Base-by-base conservation (phyloP, 2,888 invertebrate species). In the Drosophila meridionalis region DNA sequence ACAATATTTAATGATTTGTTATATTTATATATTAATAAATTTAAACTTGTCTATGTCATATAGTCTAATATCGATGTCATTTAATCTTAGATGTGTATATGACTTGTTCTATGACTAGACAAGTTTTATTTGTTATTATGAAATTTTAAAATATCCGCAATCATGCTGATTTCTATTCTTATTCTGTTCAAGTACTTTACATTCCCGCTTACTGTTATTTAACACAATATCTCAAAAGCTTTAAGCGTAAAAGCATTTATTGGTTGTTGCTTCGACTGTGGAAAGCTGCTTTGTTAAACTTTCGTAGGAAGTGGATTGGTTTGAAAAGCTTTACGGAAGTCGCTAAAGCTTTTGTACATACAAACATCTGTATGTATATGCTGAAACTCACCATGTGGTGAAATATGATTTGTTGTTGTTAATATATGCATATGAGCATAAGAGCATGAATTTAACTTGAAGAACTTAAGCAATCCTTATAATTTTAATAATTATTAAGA, bases 181-280 rank as follows among this genome's bases (percentile, higher is more conserved):
- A 20, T 28, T 28, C 28, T 14, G 12, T 28, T 3, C 2, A 30
- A 14, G 7, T 30, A 14, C 30, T 50, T 32, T 32, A 50, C 32
- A 50, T 32, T n/a, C 4, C 4, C 30, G 7, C 4, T 48, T 32
- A 9, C 32, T 50, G 50, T 50, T 50, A n/a, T 32, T 9, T 4
- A n/a, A 3, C 32, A 32, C n/a, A 50, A 32, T n/a, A 30, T 5
- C 2, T 4, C 0, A n/a, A 38, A 36, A 75, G 73, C 64, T 64
- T 52, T 30, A 2, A 6, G 0, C 7, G 42, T 6, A 3, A 2
- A 58, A 56, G 55, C 59, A 63, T 40, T 28, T 53, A 28, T 9
- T 30, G 80, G 69, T 75, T 62, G 38, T 3, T 28, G 42, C 5
- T 0, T 58, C 30, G 4, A 30, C 76, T 76, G 4, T 11, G 11